Evolutionary conservation across 2,113 vertebrate species (phyloP), one percentile per base, ranked within the genome.

Genomic region (Podarcis raffonei): DNA sequence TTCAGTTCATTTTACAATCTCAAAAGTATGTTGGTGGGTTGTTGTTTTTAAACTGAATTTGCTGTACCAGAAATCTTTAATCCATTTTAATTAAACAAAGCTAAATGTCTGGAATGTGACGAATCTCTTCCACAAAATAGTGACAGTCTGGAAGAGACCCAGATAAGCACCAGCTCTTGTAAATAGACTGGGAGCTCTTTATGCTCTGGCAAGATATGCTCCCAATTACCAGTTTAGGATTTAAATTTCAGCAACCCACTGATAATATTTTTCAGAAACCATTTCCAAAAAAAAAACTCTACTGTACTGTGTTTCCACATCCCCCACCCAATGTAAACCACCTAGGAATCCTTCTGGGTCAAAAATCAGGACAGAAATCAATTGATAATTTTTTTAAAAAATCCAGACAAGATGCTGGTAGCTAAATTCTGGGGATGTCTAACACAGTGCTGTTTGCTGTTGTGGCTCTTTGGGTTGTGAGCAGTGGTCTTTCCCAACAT

Each of bases 371-470:
- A 82, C 39, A 82, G 12, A 82, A 82, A 82, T 66, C 35, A 27
- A 72, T n/a, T 15, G n/a, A 32, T 32, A 11, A 48, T 11, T 9
- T 48, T 42, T 48, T 48, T 5, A 32, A 72, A 71, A 27, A 81
- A 37, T 65, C 35, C 4, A 87, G 74, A 89, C 82, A 78, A 27
- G n/a, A 65, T 57, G 39, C 22, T 86, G 84, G 84, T n/a, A 87
- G 35, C 89, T 89, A 86, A 93, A 93, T 25, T 65, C 57, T 76
- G 59, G 53, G 27, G 30, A 7, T 27, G 15, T 18, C 5, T 84
- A 74, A 11, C 4, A 39, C 5, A 37, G n/a, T 57, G 7, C 48
- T 35, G 15, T 32, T 81, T 62, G 79, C 23, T 37, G 27, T 35
- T n/a, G n/a, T 15, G n/a, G 35, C 53, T 37, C 15, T 85, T 32